Evolutionary conservation across 2,888 invertebrate species (phyloP).

Genomic region (Stenolophus ochropezus): DNA sequence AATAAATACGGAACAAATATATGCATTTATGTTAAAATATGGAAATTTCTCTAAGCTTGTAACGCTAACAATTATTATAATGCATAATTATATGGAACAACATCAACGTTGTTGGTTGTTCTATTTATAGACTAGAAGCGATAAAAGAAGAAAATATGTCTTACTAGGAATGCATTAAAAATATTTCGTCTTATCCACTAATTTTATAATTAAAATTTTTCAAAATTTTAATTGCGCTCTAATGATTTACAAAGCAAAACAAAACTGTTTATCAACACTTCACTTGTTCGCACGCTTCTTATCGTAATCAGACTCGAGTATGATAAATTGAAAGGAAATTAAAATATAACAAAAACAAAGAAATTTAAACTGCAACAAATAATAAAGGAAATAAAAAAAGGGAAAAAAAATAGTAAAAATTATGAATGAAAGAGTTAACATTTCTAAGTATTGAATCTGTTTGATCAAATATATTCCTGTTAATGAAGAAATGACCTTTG

Average conservation of each 20-base stretch:
- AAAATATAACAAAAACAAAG: not conserved
- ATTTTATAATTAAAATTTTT: not conserved
- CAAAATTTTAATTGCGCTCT: not conserved
- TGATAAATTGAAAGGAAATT: not conserved
- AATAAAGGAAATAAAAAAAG: not conserved
- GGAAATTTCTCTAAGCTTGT: too few relatives aligned
- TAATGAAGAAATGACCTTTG: not conserved
- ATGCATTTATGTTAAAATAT: too few relatives aligned
- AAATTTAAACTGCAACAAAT: not conserved
- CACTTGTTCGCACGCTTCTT: not conserved
- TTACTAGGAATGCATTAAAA: slow-evolving; percentile 8
- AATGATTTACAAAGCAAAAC: not conserved
- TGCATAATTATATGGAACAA: too few relatives aligned
- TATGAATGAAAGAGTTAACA: too few relatives aligned
- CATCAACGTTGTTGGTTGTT: not conserved
- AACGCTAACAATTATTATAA: too few relatives aligned
- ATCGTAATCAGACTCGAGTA: not conserved
- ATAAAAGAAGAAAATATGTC: not conserved
- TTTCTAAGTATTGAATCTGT: too few relatives aligned
- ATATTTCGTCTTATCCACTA: not conserved
- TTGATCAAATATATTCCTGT: not conserved
- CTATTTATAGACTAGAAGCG: slow-evolving; percentile 10
- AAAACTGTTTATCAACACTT: not conserved
- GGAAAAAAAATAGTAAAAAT: too few relatives aligned
- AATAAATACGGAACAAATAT: too few relatives aligned